Conservation (phyloP, 2,797 vertebrate species). For the Diglossa cyanea region DNA sequence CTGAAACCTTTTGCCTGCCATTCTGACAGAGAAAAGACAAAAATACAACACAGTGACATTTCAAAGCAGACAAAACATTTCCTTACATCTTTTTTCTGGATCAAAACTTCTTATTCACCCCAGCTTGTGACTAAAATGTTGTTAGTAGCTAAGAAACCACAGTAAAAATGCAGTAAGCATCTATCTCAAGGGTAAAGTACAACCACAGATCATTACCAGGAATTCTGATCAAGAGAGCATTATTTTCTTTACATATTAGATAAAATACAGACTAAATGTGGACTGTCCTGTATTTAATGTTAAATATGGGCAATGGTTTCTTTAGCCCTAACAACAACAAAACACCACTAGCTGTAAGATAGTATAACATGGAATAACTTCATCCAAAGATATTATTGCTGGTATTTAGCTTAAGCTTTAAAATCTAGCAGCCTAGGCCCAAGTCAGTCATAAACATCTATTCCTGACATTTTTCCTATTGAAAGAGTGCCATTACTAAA, state of each 20-base stretch:
- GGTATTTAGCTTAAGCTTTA: background rate
- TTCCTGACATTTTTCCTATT: background rate
- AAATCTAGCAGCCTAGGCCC: background rate
- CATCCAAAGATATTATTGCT: background rate
- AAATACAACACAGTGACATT: background rate
- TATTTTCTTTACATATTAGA: background rate
- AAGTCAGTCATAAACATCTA: background rate
- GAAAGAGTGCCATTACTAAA: background rate
- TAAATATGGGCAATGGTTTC: background rate
- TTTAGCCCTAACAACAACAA: background rate
- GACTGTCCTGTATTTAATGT: background rate
- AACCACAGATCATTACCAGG: background rate
- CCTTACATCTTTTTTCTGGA: background rate
- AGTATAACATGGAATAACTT: background rate
- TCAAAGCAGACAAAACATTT: conserved; percentile 1
- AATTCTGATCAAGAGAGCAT: background rate
- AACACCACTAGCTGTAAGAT: background rate
- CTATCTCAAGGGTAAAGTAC: background rate
- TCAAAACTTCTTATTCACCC: background rate
- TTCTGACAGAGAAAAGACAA: background rate
- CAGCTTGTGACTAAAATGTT: background rate
- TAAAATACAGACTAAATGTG: background rate
- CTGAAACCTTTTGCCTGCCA: background rate
- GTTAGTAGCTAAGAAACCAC: background rate
- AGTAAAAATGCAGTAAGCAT: background rate